phyloP scores from a whole-genome alignment of 2,888 invertebrate species.

The Hypomecis atomaria region DNA sequence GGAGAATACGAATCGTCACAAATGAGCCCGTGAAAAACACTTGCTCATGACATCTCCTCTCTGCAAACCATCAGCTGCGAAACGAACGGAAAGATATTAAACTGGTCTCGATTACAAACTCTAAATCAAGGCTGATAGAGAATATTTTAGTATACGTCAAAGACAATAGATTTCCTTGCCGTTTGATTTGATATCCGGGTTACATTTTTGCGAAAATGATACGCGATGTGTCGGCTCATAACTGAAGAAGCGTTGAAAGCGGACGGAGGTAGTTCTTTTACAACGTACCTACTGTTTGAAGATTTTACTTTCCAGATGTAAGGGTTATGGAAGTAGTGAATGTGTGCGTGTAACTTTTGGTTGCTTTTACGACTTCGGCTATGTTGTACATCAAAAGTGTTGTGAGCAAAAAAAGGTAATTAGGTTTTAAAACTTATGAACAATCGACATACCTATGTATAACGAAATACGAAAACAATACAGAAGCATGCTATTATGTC shows the following conservation, averaged over 20 bases:
- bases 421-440: too few relatives aligned
- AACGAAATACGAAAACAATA: too few relatives aligned
- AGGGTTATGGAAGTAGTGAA: neutral
- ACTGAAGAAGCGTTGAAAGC: constrained; percentile 57
- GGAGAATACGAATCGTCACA: constrained; percentile 78
- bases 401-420: too few relatives aligned
- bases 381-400: too few relatives aligned
- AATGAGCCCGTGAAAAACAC: constrained; percentile 81
- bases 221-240: constrained; percentile 65
- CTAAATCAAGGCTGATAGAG: constrained; percentile 50
- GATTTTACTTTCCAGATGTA: constrained; percentile 1
- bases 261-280: neutral
- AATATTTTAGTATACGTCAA: constrained; percentile 39
- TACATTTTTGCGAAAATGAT: constrained; percentile 73
- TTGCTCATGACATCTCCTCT: constrained; percentile 69
- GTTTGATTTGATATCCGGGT: constrained; percentile 80
- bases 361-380: neutral
- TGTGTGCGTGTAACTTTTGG: neutral
- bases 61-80: constrained; percentile 51
- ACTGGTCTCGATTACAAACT: constrained; percentile 52
- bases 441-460: too few relatives aligned
- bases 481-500: too few relatives aligned
- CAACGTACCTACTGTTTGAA: neutral
- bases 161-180: constrained; percentile 47
- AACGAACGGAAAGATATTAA: constrained; percentile 49